phyloP scores from a whole-genome alignment of 2,113 vertebrate genomes.

The Lophura nycthemera region DNA sequence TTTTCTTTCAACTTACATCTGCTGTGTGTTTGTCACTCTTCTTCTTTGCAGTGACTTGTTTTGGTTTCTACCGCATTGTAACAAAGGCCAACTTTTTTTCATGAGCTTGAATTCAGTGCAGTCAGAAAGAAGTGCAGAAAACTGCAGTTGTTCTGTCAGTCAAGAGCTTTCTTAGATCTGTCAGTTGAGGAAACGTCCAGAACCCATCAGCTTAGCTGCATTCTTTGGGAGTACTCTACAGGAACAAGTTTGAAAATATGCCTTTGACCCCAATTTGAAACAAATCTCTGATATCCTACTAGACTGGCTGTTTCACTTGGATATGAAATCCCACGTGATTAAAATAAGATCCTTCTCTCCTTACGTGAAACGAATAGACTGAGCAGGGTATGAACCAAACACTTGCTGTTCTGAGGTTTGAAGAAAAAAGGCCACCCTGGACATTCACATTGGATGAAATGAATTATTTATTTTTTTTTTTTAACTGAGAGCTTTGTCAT shows the following conservation, averaged over 20 bases:
- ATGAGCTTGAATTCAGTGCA: background rate
- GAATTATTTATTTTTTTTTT: background rate
- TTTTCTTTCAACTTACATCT: background rate
- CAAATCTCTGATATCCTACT: background rate
- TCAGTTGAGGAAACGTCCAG: background rate
- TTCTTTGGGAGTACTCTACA: background rate
- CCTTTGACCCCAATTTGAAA: background rate
- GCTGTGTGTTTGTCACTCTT: background rate
- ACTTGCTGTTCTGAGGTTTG: background rate
- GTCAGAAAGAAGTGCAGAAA: conserved; percentile 38
- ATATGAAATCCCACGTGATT: background rate
- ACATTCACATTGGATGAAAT: background rate
- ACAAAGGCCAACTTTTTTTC: conserved; percentile 26
- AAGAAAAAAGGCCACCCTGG: background rate
- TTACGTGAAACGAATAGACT: background rate
- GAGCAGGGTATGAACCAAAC: background rate
- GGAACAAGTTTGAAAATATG: background rate
- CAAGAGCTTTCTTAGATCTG: background rate
- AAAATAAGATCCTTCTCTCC: background rate
- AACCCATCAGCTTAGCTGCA: background rate
- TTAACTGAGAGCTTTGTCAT: background rate
- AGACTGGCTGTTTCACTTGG: background rate
- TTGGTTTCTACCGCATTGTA: background rate
- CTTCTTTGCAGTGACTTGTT: background rate
- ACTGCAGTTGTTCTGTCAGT: conserved; percentile 4